phyloP scores from a whole-genome alignment of 1,140 invertebrate species.

The Brachionus sp. region DNA sequence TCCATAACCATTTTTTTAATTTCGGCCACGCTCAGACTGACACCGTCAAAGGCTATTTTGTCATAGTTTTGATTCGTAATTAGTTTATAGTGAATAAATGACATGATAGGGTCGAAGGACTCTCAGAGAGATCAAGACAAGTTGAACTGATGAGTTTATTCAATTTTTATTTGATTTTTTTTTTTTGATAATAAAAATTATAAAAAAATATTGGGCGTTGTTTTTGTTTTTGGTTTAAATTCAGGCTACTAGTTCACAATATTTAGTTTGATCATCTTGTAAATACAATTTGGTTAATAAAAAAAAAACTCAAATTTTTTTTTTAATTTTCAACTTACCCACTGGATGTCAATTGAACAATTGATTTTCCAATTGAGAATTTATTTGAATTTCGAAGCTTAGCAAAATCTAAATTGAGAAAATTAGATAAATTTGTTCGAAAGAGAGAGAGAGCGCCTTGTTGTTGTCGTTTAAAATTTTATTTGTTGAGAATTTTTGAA shows the following conservation, averaged over 20 bases:
- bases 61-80: constrained; percentile 45
- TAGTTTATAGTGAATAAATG: constrained; percentile 45
- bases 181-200: neutral
- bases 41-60: constrained; percentile 45
- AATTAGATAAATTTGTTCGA: neutral
- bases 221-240: neutral
- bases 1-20: constrained; percentile 44
- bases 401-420: neutral
- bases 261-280: neutral
- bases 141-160: neutral
- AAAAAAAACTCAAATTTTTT: too few relatives aligned
- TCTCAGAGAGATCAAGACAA: neutral
- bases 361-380: neutral
- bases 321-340: too few relatives aligned
- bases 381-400: neutral
- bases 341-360: neutral
- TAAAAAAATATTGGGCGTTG: neutral
- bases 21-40: constrained; percentile 25
- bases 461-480: constrained; percentile 13
- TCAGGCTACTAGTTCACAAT: neutral
- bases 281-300: too few relatives aligned
- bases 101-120: constrained; percentile 16
- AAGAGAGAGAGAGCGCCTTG: constrained; percentile 2
- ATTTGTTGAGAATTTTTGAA: neutral
- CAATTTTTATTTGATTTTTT: constrained; percentile 5